Percentiles rank a stretch among this genome's conserved stretches.
These are phyloP conservation scores for Megalonaias nervosa DNA, from an alignment of 1,140 invertebrate genomes.

Conservation along the genomic window DNA sequence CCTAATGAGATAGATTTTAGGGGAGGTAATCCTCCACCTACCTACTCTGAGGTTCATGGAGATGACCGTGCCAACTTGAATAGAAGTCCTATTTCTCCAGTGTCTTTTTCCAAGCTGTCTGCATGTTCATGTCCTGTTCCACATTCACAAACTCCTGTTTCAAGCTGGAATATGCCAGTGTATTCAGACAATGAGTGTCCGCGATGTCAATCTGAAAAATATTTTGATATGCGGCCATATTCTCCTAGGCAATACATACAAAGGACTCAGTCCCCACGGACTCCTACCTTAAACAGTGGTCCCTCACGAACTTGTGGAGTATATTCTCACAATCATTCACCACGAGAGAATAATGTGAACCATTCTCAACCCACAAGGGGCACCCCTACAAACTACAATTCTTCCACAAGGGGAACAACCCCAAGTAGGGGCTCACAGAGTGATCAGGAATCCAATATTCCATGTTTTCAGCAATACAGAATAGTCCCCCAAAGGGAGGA, in stretches of 20 bases:
- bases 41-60: slow-evolving; percentile 41
- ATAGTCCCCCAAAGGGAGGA: slow-evolving; percentile 25
- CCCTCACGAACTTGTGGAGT: slow-evolving; percentile 17
- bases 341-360: slow-evolving; percentile 10
- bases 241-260: slow-evolving; percentile 53
- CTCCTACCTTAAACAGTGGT: slow-evolving; percentile 18
- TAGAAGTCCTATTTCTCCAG: slow-evolving; percentile 58
- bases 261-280: slow-evolving; percentile 48
- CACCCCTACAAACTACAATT: slow-evolving; percentile 38
- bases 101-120: slow-evolving; percentile 59
- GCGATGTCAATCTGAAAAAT: slow-evolving; percentile 52
- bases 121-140: slow-evolving; percentile 65
- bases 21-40: slow-evolving; percentile 33
- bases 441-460: slow-evolving; percentile 51
- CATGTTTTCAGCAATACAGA: slow-evolving; percentile 29
- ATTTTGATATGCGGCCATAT: slow-evolving; percentile 52
- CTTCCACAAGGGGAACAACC: not conserved
- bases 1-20: slow-evolving; percentile 71
- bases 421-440: slow-evolving; percentile 27
- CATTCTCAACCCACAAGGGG: slow-evolving; percentile 25
- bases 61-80: slow-evolving; percentile 51
- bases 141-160: slow-evolving; percentile 46
- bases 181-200: slow-evolving; percentile 64
- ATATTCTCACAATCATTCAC: slow-evolving; percentile 19
- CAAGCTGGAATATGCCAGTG: slow-evolving; percentile 49